Conservation (phyloP, 2,113 vertebrate genomes). For the Scomber japonicus region DNA sequence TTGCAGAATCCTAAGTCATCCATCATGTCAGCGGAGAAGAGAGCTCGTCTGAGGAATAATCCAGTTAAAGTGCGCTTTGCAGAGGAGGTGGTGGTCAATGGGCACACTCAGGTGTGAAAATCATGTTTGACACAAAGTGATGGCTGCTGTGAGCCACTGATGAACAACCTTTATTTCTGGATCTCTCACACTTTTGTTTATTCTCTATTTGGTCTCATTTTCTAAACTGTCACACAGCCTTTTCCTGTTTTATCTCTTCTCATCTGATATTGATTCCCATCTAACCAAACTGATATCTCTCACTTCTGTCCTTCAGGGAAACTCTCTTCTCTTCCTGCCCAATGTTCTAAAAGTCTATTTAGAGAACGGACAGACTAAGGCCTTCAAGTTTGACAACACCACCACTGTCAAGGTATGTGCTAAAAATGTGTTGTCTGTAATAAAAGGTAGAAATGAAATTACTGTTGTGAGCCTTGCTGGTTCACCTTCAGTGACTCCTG, state of each 20-base stretch:
- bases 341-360: slow-evolving; percentile 97
- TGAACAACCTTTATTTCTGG: not conserved
- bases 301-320: slow-evolving; percentile 88
- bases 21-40: slow-evolving; percentile 96
- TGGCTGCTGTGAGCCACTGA: not conserved
- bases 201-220: not conserved
- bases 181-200: not conserved
- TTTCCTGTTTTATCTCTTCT: slow-evolving; percentile 16
- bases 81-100: slow-evolving; percentile 96
- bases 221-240: not conserved
- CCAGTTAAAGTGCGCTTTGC: slow-evolving; percentile 97
- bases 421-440: not conserved
- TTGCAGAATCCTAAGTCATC: slow-evolving; percentile 96
- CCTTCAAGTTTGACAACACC: slow-evolving; percentile 94
- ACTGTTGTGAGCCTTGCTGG: no score
- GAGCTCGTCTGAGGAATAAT: slow-evolving; percentile 94
- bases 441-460: not conserved
- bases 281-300: slow-evolving; percentile 7
- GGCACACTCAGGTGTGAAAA: slow-evolving; percentile 92
- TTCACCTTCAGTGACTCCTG: not conserved
- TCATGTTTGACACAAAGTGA: not conserved
- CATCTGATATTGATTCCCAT: slow-evolving; percentile 20
- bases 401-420: slow-evolving; percentile 94
- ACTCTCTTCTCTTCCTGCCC: slow-evolving; percentile 96
- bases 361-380: slow-evolving; percentile 98